phyloP scores from a whole-genome alignment of 2,113 vertebrate species.

The Platanista minor region DNA sequence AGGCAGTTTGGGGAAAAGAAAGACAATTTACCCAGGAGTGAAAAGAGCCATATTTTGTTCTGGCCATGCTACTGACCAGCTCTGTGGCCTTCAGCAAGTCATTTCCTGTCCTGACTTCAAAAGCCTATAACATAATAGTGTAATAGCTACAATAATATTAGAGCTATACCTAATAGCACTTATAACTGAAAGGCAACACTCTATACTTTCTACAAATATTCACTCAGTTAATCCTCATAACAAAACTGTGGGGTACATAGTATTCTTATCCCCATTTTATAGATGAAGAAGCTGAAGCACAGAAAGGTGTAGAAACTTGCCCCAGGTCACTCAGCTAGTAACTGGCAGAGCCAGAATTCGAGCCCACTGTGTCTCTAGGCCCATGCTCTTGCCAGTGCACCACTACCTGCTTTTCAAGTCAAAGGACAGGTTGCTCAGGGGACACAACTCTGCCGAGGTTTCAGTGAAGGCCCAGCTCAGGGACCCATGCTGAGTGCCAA shows the following conservation, averaged over 20 bases:
- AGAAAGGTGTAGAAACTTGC: not conserved
- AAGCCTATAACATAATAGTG: not conserved
- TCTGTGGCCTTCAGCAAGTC: not conserved
- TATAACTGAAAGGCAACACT: not conserved
- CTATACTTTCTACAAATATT: not conserved
- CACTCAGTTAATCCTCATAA: not conserved
- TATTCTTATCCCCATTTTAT: not conserved
- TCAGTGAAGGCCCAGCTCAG: not conserved
- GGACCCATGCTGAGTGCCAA: not conserved
- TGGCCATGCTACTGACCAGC: not conserved
- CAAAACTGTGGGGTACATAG: not conserved
- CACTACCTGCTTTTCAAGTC: not conserved
- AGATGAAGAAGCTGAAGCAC: not conserved
- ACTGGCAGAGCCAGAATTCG: not conserved
- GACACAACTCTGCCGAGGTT: not conserved
- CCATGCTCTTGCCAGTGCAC: not conserved
- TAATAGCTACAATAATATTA: not conserved
- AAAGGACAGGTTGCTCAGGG: not conserved
- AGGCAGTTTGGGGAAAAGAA: not conserved
- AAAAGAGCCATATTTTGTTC: not conserved
- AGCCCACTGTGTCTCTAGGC: not conserved
- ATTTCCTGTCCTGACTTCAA: not conserved
- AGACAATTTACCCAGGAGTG: not conserved
- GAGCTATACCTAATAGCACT: not conserved
- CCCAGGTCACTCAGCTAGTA: not conserved